phyloP scores from a whole-genome alignment of 2,797 vertebrate species.

The Staurois parvus region DNA sequence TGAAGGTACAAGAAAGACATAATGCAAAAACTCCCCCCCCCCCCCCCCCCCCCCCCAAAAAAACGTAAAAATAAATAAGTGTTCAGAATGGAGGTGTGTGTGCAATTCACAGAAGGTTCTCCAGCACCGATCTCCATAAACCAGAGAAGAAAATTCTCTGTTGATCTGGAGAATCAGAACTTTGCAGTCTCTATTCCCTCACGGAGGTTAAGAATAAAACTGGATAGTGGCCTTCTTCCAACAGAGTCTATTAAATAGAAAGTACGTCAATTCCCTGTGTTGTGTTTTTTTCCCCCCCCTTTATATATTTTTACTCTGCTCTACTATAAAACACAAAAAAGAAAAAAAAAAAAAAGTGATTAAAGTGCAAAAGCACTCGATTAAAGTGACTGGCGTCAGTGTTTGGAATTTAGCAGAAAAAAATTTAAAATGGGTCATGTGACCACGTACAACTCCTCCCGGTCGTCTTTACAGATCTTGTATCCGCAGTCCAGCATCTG shows the following conservation, averaged over 20 bases:
- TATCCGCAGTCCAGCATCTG: conserved; percentile 86
- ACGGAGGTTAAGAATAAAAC: conserved; percentile 46
- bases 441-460: conserved; percentile 87
- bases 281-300: too few species aligned
- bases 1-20: not conserved
- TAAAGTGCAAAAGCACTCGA: conserved; percentile 7
- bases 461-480: conserved; percentile 86
- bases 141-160: not conserved
- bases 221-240: not conserved
- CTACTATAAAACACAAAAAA: not conserved
- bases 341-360: not conserved
- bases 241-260: conserved; percentile 8
- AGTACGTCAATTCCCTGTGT: not conserved
- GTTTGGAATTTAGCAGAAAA: not conserved
- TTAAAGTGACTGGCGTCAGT: conserved; percentile 20
- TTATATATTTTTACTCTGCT: not conserved
- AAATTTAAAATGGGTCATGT: conserved; percentile 71
- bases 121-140: conserved; percentile 15
- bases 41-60: too few species aligned
- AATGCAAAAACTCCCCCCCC: too few species aligned
- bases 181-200: conserved; percentile 25
- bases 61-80: not conserved
- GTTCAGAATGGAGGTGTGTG: not conserved
- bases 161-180: conserved; percentile 21
- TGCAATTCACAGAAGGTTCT: conserved; percentile 10